A percentile compares a stretch with the other conserved stretches of the same genome.
Conservation (phyloP, 2,888 invertebrate genomes). For the Nemotelus nigrinus region DNA sequence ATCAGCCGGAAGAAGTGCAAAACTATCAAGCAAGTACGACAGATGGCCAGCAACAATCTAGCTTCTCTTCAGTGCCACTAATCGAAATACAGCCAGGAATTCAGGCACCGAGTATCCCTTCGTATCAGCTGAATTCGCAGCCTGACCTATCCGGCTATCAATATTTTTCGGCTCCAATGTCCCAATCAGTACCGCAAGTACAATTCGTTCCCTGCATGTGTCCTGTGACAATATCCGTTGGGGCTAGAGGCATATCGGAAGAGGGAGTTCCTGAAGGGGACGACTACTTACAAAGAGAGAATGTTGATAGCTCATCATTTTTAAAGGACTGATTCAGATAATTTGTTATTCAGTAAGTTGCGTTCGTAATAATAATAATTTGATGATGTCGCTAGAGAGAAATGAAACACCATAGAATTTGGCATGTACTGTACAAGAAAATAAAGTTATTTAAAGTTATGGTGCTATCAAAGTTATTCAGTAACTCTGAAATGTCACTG, state of each 20-base stretch:
- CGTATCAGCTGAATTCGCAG: conserved; percentile 32
- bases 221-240: conserved; percentile 50
- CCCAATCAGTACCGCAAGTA: conserved; percentile 46
- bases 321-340: conserved; percentile 27
- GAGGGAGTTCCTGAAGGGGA: conserved; percentile 9
- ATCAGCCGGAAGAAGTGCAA: conserved; percentile 29
- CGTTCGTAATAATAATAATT: too few species aligned
- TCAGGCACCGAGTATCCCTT: conserved; percentile 10
- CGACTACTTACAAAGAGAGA: conserved; percentile 4
- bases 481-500: too few species aligned
- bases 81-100: conserved; percentile 31
- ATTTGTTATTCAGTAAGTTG: neutral
- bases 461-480: too few species aligned
- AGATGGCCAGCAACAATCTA: neutral
- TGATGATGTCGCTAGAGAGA: too few species aligned
- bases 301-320: neutral
- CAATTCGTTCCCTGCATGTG: conserved; percentile 53
- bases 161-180: conserved; percentile 36
- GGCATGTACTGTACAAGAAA: too few species aligned
- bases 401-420: too few species aligned
- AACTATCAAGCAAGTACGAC: conserved; percentile 14
- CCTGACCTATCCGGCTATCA: conserved; percentile 45
- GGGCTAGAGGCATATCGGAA: conserved; percentile 40
- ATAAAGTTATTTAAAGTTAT: too few species aligned
- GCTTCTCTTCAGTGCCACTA: conserved; percentile 15